Percentiles rank a stretch among this genome's conserved stretches.
phyloP scores from a whole-genome alignment of 2,888 invertebrate species.

The Macrosiphum euphorbiae region DNA sequence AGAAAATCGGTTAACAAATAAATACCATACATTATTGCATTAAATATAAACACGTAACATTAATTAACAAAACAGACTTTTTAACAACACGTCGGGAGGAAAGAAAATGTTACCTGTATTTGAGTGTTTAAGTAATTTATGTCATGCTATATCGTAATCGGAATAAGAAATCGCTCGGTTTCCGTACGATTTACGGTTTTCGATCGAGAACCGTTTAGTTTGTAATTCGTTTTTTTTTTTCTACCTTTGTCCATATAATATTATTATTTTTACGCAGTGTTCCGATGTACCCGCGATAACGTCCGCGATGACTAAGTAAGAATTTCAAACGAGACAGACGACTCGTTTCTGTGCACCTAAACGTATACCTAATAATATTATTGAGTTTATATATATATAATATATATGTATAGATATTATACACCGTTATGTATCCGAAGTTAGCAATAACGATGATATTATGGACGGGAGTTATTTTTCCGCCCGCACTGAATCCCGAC shows the following conservation, averaged over 20 bases:
- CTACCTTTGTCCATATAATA: background rate
- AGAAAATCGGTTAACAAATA: background rate
- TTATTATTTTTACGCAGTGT: background rate
- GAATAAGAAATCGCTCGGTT: slow-evolving; percentile 38
- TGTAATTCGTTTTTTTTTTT: slow-evolving; percentile 1
- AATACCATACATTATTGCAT: background rate
- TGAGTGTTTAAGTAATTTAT: background rate
- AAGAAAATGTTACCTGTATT: background rate
- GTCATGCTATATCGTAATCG: slow-evolving; percentile 14
- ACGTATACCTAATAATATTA: background rate
- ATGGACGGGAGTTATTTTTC: slow-evolving; percentile 1
- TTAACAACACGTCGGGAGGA: background rate
- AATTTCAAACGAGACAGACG: slow-evolving; percentile 29
- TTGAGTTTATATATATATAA: background rate
- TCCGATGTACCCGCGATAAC: slow-evolving; percentile 47
- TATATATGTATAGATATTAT: too few species aligned
- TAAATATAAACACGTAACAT: background rate
- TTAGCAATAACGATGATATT: background rate
- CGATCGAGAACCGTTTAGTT: slow-evolving; percentile 47
- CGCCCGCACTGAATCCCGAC: background rate
- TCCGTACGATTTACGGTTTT: slow-evolving; percentile 43
- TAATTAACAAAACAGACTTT: background rate
- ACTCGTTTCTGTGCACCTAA: slow-evolving; percentile 2
- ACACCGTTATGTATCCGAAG: background rate
- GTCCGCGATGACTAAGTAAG: slow-evolving; percentile 37